Evolutionary conservation across 1,140 invertebrate genomes (phyloP).

Genomic region (Cepaea nemoralis): DNA sequence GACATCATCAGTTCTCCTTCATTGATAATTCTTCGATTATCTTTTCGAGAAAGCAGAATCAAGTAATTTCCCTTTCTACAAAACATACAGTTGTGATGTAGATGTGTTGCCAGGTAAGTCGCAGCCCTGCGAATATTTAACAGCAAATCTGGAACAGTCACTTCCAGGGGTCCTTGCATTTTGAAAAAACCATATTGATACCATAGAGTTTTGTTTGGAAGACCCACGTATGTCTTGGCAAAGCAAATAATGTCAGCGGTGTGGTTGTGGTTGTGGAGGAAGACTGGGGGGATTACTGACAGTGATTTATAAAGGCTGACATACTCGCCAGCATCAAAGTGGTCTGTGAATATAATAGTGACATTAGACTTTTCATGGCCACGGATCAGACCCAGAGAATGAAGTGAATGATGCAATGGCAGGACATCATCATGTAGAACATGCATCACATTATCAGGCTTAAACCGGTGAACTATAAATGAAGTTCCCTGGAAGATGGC

Average conservation of each 20-base stretch:
- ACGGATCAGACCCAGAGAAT: constrained; percentile 38
- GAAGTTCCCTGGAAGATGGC: constrained; percentile 46
- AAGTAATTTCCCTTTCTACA: constrained; percentile 50
- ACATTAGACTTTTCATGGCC: constrained; percentile 47
- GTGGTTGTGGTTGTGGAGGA: not conserved
- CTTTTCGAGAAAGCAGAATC: constrained; percentile 71
- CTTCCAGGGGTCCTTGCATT: constrained; percentile 71
- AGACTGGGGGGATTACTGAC: constrained; percentile 46
- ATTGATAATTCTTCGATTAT: constrained; percentile 74
- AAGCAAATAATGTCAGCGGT: constrained; percentile 69
- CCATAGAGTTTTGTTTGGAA: constrained; percentile 71
- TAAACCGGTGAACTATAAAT: constrained; percentile 72
- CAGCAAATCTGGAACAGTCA: constrained; percentile 39
- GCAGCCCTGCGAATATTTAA: constrained; percentile 51
- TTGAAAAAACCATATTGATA: constrained; percentile 75
- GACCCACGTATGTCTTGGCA: constrained; percentile 67
- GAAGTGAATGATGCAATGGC: constrained; percentile 72
- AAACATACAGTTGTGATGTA: constrained; percentile 38
- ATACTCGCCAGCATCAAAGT: constrained; percentile 50
- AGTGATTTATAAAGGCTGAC: constrained; percentile 60
- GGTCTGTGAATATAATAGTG: constrained; percentile 60
- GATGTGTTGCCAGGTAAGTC: constrained; percentile 46
- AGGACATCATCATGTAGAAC: constrained; percentile 76
- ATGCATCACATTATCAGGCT: constrained; percentile 77
- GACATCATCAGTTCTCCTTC: constrained; percentile 67